Conservation (phyloP, 2,888 invertebrate genomes). For the Eumacrocentrus americanus region DNA sequence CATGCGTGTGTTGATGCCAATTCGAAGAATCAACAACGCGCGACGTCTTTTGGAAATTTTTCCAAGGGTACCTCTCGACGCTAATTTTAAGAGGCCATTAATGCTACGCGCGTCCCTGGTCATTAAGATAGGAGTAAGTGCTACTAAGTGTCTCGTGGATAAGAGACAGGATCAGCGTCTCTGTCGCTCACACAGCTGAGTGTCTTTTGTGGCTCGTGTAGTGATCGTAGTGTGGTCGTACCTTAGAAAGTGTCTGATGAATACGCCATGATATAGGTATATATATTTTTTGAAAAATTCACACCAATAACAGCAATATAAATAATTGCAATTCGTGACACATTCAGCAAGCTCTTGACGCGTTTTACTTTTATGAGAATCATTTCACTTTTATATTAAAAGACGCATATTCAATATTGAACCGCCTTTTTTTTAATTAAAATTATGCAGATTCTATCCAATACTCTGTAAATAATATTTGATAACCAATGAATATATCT, state of each 20-base stretch:
- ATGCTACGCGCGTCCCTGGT: slow-evolving; percentile 58
- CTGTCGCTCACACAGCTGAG: slow-evolving; percentile 33
- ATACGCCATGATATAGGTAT: neutral
- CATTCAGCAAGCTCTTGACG: too few species aligned
- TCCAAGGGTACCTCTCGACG: slow-evolving; percentile 41
- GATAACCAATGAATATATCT: too few species aligned
- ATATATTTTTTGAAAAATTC: too few species aligned
- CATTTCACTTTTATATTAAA: neutral
- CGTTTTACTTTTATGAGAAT: neutral
- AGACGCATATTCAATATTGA: neutral
- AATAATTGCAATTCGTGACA: neutral
- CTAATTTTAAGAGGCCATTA: slow-evolving; percentile 61
- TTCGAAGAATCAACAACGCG: neutral
- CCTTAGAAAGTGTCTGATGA: neutral
- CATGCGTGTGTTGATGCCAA: neutral
- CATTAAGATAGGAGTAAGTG: slow-evolving; percentile 62
- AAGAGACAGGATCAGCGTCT: slow-evolving; percentile 50
- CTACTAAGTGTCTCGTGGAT: slow-evolving; percentile 61
- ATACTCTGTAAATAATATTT: neutral
- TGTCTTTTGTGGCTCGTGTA: slow-evolving; percentile 11
- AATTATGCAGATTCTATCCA: neutral
- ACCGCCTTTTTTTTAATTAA: neutral
- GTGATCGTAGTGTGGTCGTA: neutral
- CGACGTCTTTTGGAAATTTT: slow-evolving; percentile 41
- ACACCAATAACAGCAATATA: neutral